Percentiles rank a stretch among this genome's conserved stretches.
Evolutionary conservation across 2,888 invertebrate species (phyloP).

Genomic region (Lycaena phlaeas): DNA sequence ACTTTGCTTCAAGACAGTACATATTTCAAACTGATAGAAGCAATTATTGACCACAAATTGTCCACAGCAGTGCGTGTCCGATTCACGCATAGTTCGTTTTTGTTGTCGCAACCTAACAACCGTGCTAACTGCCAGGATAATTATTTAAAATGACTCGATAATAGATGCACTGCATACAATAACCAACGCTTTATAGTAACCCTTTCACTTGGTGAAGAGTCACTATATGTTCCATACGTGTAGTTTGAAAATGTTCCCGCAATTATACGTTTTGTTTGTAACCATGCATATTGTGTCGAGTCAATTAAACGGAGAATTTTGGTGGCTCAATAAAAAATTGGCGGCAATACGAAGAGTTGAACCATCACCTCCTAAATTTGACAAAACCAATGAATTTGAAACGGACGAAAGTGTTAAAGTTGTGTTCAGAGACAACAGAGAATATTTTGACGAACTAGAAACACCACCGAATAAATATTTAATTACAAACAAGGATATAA

Average conservation of each 20-base stretch:
- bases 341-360: constrained; percentile 30
- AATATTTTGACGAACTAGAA: constrained; percentile 1
- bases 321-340: constrained; percentile 53
- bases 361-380: constrained; percentile 37
- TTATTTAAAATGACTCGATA: constrained; percentile 38
- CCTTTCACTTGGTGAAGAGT: constrained; percentile 21
- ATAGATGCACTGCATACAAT: constrained; percentile 41
- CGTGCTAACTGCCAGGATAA: constrained; percentile 28
- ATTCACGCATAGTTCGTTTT: constrained; percentile 27
- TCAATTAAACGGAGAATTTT: constrained; percentile 55
- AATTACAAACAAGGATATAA: neutral
- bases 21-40: constrained; percentile 17
- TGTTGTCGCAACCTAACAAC: constrained; percentile 43
- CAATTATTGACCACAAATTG: constrained; percentile 30
- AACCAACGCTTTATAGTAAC: constrained; percentile 44
- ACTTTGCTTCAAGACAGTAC: constrained; percentile 14
- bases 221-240: constrained; percentile 23
- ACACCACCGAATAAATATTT: neutral
- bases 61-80: constrained; percentile 32
- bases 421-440: constrained; percentile 35
- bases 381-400: constrained; percentile 42
- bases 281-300: constrained; percentile 28
- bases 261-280: constrained; percentile 27
- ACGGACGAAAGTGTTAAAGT: constrained; percentile 50
- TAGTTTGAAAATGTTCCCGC: constrained; percentile 30